Percentiles rank a stretch among this genome's conserved stretches.
These are phyloP conservation scores for Pungitius pungitius DNA, from an alignment of 2,113 vertebrate species.

Conservation along the genomic window DNA sequence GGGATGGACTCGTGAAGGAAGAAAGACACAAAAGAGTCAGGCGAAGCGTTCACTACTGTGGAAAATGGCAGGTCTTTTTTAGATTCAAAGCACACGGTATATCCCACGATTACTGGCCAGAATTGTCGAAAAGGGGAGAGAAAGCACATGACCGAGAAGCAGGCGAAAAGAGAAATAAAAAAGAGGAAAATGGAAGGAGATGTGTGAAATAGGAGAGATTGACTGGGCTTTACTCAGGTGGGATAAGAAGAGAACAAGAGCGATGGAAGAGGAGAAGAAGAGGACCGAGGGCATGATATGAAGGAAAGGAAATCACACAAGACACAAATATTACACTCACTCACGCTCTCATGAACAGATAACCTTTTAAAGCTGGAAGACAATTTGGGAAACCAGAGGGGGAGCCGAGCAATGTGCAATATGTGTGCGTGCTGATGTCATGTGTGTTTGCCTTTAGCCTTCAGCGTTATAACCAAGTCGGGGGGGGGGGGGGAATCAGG, in stretches of 20 bases:
- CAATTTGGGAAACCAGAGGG: constrained; percentile 49
- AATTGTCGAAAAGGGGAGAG: constrained; percentile 68
- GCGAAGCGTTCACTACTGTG: constrained; percentile 36
- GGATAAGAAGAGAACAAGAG: background rate
- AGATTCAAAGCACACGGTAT: constrained; percentile 69
- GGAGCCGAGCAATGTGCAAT: constrained; percentile 10
- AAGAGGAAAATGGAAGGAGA: background rate
- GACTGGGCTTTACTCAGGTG: constrained; percentile 15
- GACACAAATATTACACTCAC: constrained; percentile 20
- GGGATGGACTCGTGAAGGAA: constrained; percentile 31
- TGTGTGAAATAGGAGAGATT: background rate
- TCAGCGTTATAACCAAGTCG: constrained; percentile 50
- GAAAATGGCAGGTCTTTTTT: constrained; percentile 56
- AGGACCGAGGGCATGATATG: constrained; percentile 5
- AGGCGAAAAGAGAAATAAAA: constrained; percentile 2
- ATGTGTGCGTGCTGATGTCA: constrained; percentile 3
- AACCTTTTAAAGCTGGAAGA: constrained; percentile 20
- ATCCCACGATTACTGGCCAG: constrained; percentile 73
- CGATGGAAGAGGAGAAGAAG: background rate
- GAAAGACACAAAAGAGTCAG: constrained; percentile 10
- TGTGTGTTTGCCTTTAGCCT: constrained; percentile 50
- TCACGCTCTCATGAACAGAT: constrained; percentile 4
- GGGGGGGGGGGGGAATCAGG: constrained; percentile 3
- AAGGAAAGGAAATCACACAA: constrained; percentile 14
- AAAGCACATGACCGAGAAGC: constrained; percentile 24